Evolutionary conservation across 1,140 invertebrate species (phyloP).

Genomic region (Drosophila rufa): DNA sequence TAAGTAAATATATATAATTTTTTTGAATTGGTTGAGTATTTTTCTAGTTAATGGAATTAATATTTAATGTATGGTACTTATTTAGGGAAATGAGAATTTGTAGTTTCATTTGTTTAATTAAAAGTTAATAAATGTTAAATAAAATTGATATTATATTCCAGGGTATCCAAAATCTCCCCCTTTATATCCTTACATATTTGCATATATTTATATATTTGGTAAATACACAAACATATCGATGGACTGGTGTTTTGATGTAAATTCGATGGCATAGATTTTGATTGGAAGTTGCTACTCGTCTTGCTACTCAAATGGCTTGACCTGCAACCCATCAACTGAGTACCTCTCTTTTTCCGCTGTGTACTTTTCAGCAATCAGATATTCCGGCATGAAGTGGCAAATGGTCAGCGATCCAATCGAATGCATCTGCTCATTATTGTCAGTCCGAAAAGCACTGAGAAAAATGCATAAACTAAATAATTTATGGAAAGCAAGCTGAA

Average conservation of each 20-base stretch:
- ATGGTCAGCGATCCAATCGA: slow-evolving; percentile 17
- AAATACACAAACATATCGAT: too few relatives aligned
- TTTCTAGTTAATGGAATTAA: too few relatives aligned
- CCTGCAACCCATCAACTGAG: neutral
- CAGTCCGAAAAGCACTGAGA: neutral
- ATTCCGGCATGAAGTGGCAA: slow-evolving; percentile 9
- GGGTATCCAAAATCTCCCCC: neutral
- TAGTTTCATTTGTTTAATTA: too few relatives aligned
- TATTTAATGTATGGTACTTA: too few relatives aligned
- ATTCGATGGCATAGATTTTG: neutral
- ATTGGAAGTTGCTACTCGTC: neutral
- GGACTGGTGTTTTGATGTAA: neutral
- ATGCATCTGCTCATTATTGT: slow-evolving; percentile 2
- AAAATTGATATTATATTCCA: neutral
- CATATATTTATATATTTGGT: too few relatives aligned
- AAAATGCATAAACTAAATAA: neutral
- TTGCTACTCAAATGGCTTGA: slow-evolving; percentile 4
- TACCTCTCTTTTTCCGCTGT: neutral
- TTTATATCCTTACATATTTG: neutral
- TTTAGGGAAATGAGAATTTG: too few relatives aligned
- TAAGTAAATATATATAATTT: too few relatives aligned
- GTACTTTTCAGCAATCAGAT: slow-evolving; percentile 17
- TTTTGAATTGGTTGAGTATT: too few relatives aligned
- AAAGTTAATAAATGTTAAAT: too few relatives aligned
- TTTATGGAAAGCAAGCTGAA: neutral